Conservation (phyloP, 2,797 vertebrate species). For the Falco naumanni region DNA sequence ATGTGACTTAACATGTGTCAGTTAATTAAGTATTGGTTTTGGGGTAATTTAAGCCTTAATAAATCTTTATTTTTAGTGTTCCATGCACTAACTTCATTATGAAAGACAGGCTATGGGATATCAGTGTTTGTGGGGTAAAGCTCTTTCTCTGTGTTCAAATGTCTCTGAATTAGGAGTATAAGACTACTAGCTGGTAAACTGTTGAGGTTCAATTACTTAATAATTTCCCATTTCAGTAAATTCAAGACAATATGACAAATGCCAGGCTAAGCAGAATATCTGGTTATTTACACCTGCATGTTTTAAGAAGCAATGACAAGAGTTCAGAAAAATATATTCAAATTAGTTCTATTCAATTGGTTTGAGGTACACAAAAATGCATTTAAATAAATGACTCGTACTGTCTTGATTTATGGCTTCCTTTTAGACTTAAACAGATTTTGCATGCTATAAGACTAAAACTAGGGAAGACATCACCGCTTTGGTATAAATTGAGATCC, state of each 20-base stretch:
- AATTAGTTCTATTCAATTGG: background rate
- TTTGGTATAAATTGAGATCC: background rate
- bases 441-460: background rate
- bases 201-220: background rate
- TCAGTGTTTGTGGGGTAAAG: conserved; percentile 8
- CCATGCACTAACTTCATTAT: background rate
- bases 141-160: background rate
- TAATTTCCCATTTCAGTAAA: background rate
- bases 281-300: background rate
- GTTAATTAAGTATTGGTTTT: background rate
- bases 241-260: background rate
- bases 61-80: background rate
- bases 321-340: background rate
- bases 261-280: background rate
- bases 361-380: background rate
- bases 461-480: background rate
- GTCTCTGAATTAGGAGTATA: background rate
- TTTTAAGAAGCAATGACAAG: background rate
- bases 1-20: background rate
- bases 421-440: background rate
- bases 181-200: background rate
- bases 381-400: background rate
- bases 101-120: background rate
- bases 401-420: background rate
- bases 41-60: conserved; percentile 20